Percentiles rank a stretch among this genome's conserved stretches.
phyloP scores from a whole-genome alignment of 2,113 vertebrate species.

The Calyptommatus sinebrachiatus region DNA sequence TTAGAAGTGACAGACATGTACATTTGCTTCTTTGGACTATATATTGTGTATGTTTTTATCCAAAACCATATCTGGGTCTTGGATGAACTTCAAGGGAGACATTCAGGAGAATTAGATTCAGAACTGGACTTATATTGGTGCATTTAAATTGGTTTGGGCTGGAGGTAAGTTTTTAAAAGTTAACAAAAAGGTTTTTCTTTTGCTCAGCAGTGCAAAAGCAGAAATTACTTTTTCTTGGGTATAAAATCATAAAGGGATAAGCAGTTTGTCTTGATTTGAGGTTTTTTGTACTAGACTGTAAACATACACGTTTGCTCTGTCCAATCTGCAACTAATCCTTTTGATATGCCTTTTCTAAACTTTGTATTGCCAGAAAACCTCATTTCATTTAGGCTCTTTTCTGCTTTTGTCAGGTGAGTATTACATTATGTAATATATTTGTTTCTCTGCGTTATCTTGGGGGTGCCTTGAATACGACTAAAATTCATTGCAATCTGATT shows the following conservation, averaged over 20 bases:
- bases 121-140: slow-evolving; percentile 59
- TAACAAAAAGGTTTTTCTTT: not conserved
- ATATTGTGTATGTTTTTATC: slow-evolving; percentile 59
- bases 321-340: slow-evolving; percentile 57
- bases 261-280: slow-evolving; percentile 24
- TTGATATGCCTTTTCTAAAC: slow-evolving; percentile 51
- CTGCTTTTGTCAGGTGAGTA: slow-evolving; percentile 67
- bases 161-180: slow-evolving; percentile 14
- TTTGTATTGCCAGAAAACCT: slow-evolving; percentile 63
- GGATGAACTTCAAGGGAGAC: slow-evolving; percentile 65
- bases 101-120: slow-evolving; percentile 59
- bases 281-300: not conserved
- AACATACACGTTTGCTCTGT: slow-evolving; percentile 14
- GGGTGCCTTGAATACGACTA: slow-evolving; percentile 81
- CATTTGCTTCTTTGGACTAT: slow-evolving; percentile 57
- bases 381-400: slow-evolving; percentile 64
- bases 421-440: slow-evolving; percentile 67
- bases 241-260: slow-evolving; percentile 28
- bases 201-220: not conserved
- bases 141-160: not conserved
- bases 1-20: slow-evolving; percentile 62
- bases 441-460: slow-evolving; percentile 80
- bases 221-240: slow-evolving; percentile 19
- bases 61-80: slow-evolving; percentile 65
- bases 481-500: slow-evolving; percentile 76